A percentile compares a stretch with the other conserved stretches of the same genome.
These are phyloP conservation scores for Mandrillus leucophaeus DNA, from an alignment of 2,113 vertebrate genomes.

Conservation along the genomic window DNA sequence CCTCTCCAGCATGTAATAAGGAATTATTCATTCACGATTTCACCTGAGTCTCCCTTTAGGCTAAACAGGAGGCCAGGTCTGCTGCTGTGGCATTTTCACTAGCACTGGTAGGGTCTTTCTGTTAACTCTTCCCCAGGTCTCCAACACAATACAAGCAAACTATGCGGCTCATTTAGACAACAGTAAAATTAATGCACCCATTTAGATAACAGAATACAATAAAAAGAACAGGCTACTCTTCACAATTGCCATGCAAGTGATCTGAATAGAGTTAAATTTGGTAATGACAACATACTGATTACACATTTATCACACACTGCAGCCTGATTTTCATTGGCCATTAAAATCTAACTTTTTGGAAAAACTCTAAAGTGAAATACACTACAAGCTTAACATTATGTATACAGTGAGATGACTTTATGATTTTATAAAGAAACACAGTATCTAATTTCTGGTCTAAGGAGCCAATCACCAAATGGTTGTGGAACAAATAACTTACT, in stretches of 20 bases:
- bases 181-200: neutral
- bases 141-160: neutral
- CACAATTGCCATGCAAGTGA: neutral
- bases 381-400: neutral
- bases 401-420: neutral
- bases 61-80: neutral
- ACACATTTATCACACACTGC: neutral
- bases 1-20: conserved; percentile 32
- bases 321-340: conserved; percentile 12
- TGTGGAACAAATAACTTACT: conserved; percentile 7
- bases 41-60: neutral
- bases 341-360: conserved; percentile 47
- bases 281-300: neutral
- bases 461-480: conserved; percentile 9
- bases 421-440: conserved; percentile 27
- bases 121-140: neutral
- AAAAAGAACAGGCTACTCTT: neutral
- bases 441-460: conserved; percentile 33
- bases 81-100: neutral
- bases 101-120: neutral
- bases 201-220: neutral
- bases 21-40: conserved; percentile 28
- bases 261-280: neutral
- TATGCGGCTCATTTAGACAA: neutral
- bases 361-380: conserved; percentile 33